phyloP scores from a whole-genome alignment of 2,888 invertebrate genomes.

The Philaethria dido region DNA sequence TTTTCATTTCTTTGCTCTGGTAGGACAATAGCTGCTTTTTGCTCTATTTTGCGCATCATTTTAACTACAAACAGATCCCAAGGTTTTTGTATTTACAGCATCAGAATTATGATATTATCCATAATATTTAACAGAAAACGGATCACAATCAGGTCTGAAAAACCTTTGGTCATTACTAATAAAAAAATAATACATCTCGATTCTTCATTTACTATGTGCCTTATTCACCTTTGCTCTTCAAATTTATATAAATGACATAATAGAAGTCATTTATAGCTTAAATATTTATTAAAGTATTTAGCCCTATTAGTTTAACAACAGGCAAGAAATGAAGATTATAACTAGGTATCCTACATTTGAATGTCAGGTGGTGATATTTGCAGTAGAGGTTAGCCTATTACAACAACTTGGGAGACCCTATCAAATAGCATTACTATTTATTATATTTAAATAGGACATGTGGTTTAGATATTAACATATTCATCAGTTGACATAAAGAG shows the following conservation, averaged over 20 bases:
- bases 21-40: too few species aligned
- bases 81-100: too few species aligned
- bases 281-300: background rate
- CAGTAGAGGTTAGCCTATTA: constrained; percentile 43
- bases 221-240: background rate
- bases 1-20: too few species aligned
- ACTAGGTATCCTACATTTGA: constrained; percentile 28
- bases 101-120: too few species aligned
- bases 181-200: background rate
- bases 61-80: too few species aligned
- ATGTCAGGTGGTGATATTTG: constrained; percentile 45
- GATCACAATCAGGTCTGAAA: too few species aligned
- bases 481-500: background rate
- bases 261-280: background rate
- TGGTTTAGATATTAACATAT: too few species aligned
- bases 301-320: background rate
- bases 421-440: background rate
- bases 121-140: too few species aligned
- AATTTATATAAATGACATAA: background rate
- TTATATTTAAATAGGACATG: too few species aligned
- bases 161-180: background rate
- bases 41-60: too few species aligned
- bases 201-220: background rate
- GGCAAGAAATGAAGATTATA: background rate
- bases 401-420: constrained; percentile 23